A percentile compares a stretch with the other conserved stretches of the same genome.
Evolutionary conservation across 2,113 vertebrate species (phyloP).

Genomic region (Seriola aureovittata): DNA sequence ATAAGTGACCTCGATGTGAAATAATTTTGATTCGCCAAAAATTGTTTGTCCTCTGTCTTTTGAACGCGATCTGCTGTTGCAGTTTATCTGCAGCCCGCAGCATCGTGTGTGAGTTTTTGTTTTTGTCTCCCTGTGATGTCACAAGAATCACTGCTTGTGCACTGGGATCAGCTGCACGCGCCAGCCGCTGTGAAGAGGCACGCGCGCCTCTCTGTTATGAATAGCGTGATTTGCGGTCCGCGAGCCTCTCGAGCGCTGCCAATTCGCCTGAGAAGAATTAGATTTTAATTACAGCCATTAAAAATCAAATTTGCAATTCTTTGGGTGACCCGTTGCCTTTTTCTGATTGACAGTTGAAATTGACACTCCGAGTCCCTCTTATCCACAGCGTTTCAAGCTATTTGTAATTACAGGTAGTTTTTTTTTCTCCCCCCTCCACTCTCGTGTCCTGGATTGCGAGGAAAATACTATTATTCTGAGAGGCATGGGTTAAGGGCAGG

Average conservation of each 20-base stretch:
- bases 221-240: conserved; percentile 85
- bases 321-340: conserved; percentile 95
- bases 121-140: conserved; percentile 75
- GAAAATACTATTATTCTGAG: conserved; percentile 95
- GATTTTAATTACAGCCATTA: conserved; percentile 99
- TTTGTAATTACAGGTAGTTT: conserved; percentile 99
- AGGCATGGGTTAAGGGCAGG: conserved; percentile 94
- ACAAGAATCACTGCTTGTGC: conserved; percentile 76
- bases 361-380: conserved; percentile 97
- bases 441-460: conserved; percentile 93
- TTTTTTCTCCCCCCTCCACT: conserved; percentile 73
- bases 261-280: conserved; percentile 89
- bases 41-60: background rate
- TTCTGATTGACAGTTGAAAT: conserved; percentile 98
- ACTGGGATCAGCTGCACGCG: conserved; percentile 78
- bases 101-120: conserved; percentile 38
- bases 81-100: conserved; percentile 21
- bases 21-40: background rate
- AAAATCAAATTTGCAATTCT: conserved; percentile 99
- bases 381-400: conserved; percentile 94
- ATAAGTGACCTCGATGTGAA: background rate
- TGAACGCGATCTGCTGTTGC: background rate
- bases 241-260: conserved; percentile 82
- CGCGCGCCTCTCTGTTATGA: conserved; percentile 75
- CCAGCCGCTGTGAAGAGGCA: conserved; percentile 67